Base-by-base conservation (phyloP, 2,888 invertebrate genomes). In the Conops quadrifasciatus region DNA sequence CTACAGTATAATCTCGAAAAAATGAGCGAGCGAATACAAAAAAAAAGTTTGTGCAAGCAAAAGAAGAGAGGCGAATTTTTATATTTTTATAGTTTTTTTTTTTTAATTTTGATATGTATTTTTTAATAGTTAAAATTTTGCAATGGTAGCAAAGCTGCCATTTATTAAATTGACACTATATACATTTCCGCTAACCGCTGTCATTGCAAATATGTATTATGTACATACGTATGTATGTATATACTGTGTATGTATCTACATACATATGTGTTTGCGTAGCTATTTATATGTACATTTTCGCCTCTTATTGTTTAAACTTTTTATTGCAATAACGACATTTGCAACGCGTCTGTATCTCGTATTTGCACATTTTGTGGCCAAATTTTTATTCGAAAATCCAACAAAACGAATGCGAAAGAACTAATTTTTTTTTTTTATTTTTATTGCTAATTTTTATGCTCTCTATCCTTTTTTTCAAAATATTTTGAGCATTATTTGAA, bases 311-410 rank as follows among this genome's bases (percentile, higher is more conserved):
- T n/a, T n/a, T n/a, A n/a, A n/a, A n/a, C n/a, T n/a, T n/a, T n/a
- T n/a, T n/a, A n/a, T n/a, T n/a, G n/a, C n/a, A n/a, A n/a, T n/a
- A n/a, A n/a, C n/a, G n/a, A n/a, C n/a, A n/a, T n/a, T n/a, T n/a
- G n/a, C n/a, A n/a, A n/a, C n/a, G n/a, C n/a, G n/a, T n/a, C n/a
- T n/a, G n/a, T n/a, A n/a, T n/a, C n/a, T n/a, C 4, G 24, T 30
- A 30, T 65, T 67, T 47, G 24, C 28, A 15, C 45, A 67, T 45
- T 67, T 67, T 67, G 59, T 53, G 65, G 65, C 30, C 51, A 65
- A n/a, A 70, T 73, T 68, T 65, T 63, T 70, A 47, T 53, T 58
- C 51, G 45, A 15, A 11, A 45, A 28, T 51, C n/a, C 30, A 47
- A 19, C 51, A 68, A 71, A 72, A 36, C 60, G 15, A 15, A 3